Evolutionary conservation across 2,888 invertebrate species (phyloP).

Genomic region (Oscheius sp.): DNA sequence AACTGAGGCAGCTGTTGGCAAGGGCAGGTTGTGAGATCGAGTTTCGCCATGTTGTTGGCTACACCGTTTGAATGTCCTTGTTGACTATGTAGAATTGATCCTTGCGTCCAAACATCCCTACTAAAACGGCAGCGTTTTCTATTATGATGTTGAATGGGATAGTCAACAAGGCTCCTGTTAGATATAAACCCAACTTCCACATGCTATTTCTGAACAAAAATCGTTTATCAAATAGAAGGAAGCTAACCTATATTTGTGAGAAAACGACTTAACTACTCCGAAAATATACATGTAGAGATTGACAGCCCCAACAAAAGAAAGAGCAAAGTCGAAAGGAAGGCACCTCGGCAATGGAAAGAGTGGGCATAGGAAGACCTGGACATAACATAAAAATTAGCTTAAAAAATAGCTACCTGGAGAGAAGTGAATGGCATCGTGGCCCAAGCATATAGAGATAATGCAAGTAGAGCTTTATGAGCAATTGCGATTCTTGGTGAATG

Average conservation of each 20-base stretch:
- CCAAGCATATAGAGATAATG: slow-evolving; percentile 92
- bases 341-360: slow-evolving; percentile 82
- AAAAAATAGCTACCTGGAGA: slow-evolving; percentile 78
- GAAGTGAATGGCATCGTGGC: slow-evolving; percentile 90
- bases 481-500: slow-evolving; percentile 70
- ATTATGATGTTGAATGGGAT: slow-evolving; percentile 92
- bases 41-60: neutral
- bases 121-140: slow-evolving; percentile 93
- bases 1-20: slow-evolving; percentile 8
- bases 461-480: slow-evolving; percentile 77
- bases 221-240: neutral
- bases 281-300: slow-evolving; percentile 97
- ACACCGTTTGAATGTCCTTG: slow-evolving; percentile 74
- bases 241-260: slow-evolving; percentile 72
- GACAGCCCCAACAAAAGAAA: slow-evolving; percentile 89
- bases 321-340: slow-evolving; percentile 83
- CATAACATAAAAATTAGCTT: neutral
- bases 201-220: slow-evolving; percentile 58
- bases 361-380: slow-evolving; percentile 76
- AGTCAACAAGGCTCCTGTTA: slow-evolving; percentile 83
- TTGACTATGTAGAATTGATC: slow-evolving; percentile 96
- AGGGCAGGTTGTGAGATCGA: neutral
- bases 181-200: slow-evolving; percentile 64
- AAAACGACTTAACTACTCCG: slow-evolving; percentile 95
- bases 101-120: slow-evolving; percentile 92